Conservation (phyloP, 1,140 invertebrate species). For the Euwallacea similis region DNA sequence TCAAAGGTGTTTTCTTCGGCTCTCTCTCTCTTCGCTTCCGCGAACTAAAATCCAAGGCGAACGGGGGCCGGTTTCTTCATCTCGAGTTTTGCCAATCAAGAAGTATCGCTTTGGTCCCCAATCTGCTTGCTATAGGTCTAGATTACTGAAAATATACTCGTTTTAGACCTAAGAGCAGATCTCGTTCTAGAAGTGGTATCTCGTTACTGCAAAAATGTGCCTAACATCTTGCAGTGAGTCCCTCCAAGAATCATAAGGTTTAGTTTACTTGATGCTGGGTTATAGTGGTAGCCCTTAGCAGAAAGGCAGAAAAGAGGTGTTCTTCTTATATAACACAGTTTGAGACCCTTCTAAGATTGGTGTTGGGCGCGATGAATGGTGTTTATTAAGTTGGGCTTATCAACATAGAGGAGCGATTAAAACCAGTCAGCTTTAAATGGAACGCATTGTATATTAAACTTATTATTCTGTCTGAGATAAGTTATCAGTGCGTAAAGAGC, state of each 20-base stretch:
- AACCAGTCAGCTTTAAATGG: background rate
- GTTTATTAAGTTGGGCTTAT: background rate
- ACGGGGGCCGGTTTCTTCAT: slow-evolving; percentile 33
- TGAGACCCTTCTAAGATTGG: too few species aligned
- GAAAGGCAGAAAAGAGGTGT: too few species aligned
- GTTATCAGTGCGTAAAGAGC: slow-evolving; percentile 15
- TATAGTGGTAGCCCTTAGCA: too few species aligned
- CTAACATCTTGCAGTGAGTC: too few species aligned
- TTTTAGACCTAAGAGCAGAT: too few species aligned
- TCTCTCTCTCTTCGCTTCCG: slow-evolving; percentile 21
- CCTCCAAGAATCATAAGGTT: too few species aligned
- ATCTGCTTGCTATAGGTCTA: slow-evolving; percentile 21
- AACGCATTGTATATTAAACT: slow-evolving; percentile 9
- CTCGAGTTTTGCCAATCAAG: slow-evolving; percentile 36
- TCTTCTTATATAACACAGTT: too few species aligned
- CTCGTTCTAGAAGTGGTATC: too few species aligned
- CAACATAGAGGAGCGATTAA: background rate
- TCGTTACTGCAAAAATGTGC: too few species aligned
- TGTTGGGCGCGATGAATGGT: too few species aligned
- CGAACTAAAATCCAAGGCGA: slow-evolving; percentile 35
- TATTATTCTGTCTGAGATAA: slow-evolving; percentile 8
- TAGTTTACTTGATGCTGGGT: too few species aligned
- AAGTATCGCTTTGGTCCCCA: slow-evolving; percentile 33
- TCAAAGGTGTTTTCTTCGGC: slow-evolving; percentile 6
- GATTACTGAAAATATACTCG: too few species aligned